phyloP scores from a whole-genome alignment of 2,888 invertebrate genomes.

The Hanleya hanleyi region DNA sequence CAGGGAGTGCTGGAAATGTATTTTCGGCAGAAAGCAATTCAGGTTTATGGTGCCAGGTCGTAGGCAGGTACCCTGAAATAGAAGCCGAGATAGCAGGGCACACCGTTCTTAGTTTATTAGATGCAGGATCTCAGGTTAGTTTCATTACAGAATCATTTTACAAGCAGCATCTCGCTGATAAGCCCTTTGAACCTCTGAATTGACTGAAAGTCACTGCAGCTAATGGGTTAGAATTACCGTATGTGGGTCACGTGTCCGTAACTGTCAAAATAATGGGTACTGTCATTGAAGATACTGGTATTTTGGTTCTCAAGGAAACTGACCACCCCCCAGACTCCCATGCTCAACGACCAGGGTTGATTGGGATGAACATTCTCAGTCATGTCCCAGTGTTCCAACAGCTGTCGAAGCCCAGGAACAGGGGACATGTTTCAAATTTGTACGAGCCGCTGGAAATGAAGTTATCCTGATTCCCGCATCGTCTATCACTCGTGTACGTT shows the following conservation, averaged over 20 bases:
- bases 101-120: background rate
- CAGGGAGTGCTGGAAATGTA: background rate
- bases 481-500: background rate
- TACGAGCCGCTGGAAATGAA: background rate
- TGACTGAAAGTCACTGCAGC: background rate
- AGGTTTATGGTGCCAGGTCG: background rate
- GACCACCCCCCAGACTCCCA: background rate
- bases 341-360: background rate
- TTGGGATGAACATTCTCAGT: background rate
- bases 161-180: background rate
- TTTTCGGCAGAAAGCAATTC: background rate
- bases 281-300: background rate
- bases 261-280: background rate
- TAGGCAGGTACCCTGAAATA: background rate
- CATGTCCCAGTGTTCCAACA: background rate
- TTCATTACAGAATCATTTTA: background rate
- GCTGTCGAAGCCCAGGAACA: background rate
- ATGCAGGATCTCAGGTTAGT: background rate
- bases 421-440: background rate
- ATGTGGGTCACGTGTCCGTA: background rate
- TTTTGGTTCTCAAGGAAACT: too few species aligned
- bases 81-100: background rate
- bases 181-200: background rate
- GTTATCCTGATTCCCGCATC: background rate
- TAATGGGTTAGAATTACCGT: background rate